Base-by-base conservation (phyloP, 2,888 invertebrate genomes). In the Ecliptopera silaceata region DNA sequence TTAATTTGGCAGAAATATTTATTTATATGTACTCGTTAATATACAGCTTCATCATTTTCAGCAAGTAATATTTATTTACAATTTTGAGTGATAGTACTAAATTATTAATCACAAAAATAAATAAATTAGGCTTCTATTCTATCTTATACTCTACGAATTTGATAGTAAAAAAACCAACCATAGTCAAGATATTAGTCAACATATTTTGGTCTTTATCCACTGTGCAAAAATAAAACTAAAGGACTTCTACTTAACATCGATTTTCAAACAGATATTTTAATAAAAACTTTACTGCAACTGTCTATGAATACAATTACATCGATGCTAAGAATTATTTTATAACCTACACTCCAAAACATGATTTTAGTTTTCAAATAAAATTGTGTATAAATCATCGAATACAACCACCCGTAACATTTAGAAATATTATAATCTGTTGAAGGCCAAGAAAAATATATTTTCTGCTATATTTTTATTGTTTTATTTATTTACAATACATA, bases 1-100 rank as follows among this genome's bases (percentile, higher is more conserved):
- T 65, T 86, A 84, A 90, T 91, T 91, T 91, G 91, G 91, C 91
- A 90, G 90, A 91, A 88, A 88, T 89, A 88, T 90, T 90, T 89
- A 89, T 88, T 90, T 82, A 86, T 89, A 48, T 36, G 39, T 48
- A 90, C 85, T 86, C 82, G 84, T 86, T 86, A 85, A 88, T 85
- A 77, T 84, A 85, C 86, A 90, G 88, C 88, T 80, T 82, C 80
- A 77, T 86, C 84, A 82, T 84, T 82, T 82, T 84, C 85, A 88
- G 89, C 87, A 84, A 79, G 79, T 85, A 80, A 82, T 79, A 67
- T 79, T 71, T 89, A 90, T 90, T 82, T 90, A 90, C 90, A 91
- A 82, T 79, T 80, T 83, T 77, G 76, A 86, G 80, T 83, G 80
- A 88, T 86, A 84, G 83, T 87, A 84, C 82, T 71, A 84, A 85